phyloP scores from a whole-genome alignment of 2,888 invertebrate genomes.

The Synanthedon andrenaeformis region DNA sequence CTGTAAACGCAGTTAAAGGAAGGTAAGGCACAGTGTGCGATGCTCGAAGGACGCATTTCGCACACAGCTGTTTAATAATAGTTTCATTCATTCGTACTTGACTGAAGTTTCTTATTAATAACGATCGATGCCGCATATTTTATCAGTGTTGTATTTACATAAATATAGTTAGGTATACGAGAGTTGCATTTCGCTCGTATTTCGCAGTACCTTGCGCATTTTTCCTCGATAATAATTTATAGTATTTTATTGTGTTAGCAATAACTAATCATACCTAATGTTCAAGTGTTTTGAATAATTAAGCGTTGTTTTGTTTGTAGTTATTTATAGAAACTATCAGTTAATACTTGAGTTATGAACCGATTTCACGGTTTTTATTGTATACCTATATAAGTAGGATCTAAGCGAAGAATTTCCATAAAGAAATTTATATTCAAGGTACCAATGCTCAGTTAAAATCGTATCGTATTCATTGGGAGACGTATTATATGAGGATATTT shows the following conservation, averaged over 20 bases:
- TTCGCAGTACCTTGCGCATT: background rate
- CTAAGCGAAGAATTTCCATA: too few relatives aligned
- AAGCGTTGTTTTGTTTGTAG: too few relatives aligned
- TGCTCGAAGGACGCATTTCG: conserved; percentile 27
- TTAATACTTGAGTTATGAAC: too few relatives aligned
- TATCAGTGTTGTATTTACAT: conserved; percentile 20
- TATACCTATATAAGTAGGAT: too few relatives aligned
- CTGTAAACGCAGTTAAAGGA: conserved; percentile 20
- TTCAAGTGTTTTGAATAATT: too few relatives aligned
- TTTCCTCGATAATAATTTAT: background rate
- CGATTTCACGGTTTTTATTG: too few relatives aligned
- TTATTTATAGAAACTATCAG: too few relatives aligned
- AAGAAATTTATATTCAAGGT: too few relatives aligned
- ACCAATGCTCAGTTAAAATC: too few relatives aligned
- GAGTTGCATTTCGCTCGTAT: background rate
- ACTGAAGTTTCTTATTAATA: conserved; percentile 21
- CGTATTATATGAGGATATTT: too few relatives aligned
- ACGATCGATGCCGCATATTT: conserved; percentile 21
- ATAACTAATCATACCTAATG: background rate
- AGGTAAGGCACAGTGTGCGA: conserved; percentile 22
- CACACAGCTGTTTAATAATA: conserved; percentile 21
- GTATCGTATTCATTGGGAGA: too few relatives aligned
- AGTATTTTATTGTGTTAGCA: background rate
- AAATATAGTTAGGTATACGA: background rate
- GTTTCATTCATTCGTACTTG: conserved; percentile 26